These are phyloP conservation scores for Aeoliscus strigatus DNA, from an alignment of 2,797 vertebrate genomes.

Conservation along the genomic window DNA sequence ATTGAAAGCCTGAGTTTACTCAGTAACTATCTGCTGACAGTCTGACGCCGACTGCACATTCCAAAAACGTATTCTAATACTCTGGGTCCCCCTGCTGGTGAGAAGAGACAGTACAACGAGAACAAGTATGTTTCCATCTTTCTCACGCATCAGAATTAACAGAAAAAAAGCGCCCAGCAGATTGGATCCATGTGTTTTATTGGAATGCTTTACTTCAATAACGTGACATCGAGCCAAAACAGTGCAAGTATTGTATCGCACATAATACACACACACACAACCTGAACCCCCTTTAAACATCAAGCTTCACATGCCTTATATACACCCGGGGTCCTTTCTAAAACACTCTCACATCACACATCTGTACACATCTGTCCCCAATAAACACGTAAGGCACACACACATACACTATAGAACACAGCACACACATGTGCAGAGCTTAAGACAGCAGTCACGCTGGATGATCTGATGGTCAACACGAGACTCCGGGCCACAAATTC, in stretches of 20 bases:
- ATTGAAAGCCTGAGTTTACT: conserved; percentile 5
- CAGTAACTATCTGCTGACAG: too few relatives aligned
- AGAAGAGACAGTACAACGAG: too few relatives aligned
- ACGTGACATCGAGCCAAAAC: conserved; percentile 58
- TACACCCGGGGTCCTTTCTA: conserved; percentile 42
- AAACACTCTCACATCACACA: conserved; percentile 37
- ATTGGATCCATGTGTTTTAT: conserved; percentile 44
- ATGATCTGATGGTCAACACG: conserved; percentile 25
- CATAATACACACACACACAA: conserved; percentile 24
- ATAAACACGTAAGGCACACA: conserved; percentile 53
- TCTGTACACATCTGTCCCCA: conserved; percentile 33
- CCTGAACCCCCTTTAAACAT: conserved; percentile 21
- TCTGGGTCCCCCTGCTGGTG: conserved; percentile 45
- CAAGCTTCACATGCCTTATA: conserved; percentile 36
- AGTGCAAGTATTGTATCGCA: conserved; percentile 52
- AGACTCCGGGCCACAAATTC: conserved; percentile 10
- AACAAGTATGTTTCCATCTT: too few relatives aligned
- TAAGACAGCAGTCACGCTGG: conserved; percentile 47
- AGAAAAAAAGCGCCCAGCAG: conserved; percentile 6
- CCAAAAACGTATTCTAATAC: conserved; percentile 12
- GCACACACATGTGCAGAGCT: conserved; percentile 47
- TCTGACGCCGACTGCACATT: too few relatives aligned
- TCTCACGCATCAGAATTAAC: too few relatives aligned
- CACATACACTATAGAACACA: conserved; percentile 43
- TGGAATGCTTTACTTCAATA: conserved; percentile 67